Percentiles rank a stretch among this genome's conserved stretches.
Conservation (phyloP, 2,113 vertebrate genomes). For the Mesocricetus auratus region DNA sequence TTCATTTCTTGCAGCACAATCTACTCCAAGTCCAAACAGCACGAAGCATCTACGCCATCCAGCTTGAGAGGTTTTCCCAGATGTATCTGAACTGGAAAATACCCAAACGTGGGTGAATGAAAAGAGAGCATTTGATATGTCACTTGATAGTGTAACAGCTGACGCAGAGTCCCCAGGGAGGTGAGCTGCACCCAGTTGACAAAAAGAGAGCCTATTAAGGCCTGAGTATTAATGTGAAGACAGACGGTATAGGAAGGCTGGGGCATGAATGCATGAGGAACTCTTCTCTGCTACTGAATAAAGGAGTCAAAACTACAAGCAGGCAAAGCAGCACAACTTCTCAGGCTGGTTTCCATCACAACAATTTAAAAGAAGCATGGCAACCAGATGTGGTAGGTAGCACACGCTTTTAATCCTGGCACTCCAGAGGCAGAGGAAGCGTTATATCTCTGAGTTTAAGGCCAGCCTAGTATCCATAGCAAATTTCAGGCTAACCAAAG, state of each 20-base stretch:
- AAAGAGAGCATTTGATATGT: conserved; percentile 52
- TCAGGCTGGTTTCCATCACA: conserved; percentile 31
- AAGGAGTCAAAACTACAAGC: conserved; percentile 33
- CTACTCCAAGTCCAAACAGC: conserved; percentile 38
- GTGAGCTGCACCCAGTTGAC: neutral
- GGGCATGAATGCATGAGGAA: neutral
- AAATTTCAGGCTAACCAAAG: neutral
- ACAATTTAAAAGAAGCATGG: neutral
- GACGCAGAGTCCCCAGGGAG: conserved; percentile 71
- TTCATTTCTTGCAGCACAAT: conserved; percentile 42
- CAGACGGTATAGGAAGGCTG: conserved; percentile 44
- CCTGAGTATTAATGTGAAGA: conserved; percentile 45
- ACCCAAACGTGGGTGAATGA: conserved; percentile 52
- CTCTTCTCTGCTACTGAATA: neutral
- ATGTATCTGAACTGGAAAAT: conserved; percentile 56
- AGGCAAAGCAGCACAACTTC: neutral
- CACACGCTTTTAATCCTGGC: neutral
- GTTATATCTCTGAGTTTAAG: neutral
- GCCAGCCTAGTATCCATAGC: neutral
- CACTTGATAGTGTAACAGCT: conserved; percentile 78
- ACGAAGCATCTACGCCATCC: neutral
- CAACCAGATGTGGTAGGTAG: neutral
- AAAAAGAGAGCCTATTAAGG: conserved; percentile 57
- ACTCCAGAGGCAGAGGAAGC: neutral
- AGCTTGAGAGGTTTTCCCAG: conserved; percentile 44